These are phyloP conservation scores for Eidolon helvum DNA, from an alignment of 2,113 vertebrate species.

Conservation along the genomic window DNA sequence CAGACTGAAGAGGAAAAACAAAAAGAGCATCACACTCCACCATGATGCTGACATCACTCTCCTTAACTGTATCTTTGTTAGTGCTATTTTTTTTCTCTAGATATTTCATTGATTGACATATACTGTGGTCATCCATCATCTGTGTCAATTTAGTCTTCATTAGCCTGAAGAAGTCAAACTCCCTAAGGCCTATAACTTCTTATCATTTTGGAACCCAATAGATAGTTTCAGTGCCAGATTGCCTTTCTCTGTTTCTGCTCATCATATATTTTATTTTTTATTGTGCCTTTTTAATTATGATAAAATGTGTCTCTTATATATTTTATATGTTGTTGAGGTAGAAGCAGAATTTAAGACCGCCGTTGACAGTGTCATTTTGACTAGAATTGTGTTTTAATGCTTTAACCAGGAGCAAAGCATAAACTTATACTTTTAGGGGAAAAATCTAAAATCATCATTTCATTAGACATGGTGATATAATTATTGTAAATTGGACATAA, in stretches of 20 bases:
- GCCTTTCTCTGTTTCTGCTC: neutral
- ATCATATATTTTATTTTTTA: neutral
- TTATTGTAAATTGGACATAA: conserved; percentile 18
- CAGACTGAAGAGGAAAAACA: neutral
- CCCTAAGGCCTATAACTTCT: neutral
- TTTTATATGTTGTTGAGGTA: neutral
- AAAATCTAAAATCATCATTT: conserved; percentile 22
- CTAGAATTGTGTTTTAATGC: neutral
- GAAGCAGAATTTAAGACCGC: neutral
- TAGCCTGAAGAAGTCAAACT: neutral
- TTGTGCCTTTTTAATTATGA: neutral
- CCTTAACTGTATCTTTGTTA: neutral
- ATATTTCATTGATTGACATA: neutral
- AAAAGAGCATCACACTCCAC: neutral
- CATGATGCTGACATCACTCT: neutral
- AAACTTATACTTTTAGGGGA: neutral
- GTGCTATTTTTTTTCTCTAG: neutral
- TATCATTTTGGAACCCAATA: neutral
- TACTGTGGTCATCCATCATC: neutral
- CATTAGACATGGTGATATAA: neutral
- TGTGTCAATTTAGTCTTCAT: neutral
- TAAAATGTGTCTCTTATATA: neutral
- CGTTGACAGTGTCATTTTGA: neutral
- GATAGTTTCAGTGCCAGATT: neutral
- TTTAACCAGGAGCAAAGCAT: neutral